Evolutionary conservation across 2,797 vertebrate species (phyloP), one percentile per base, ranked within the genome.

Genomic region (Myotis myotis): DNA sequence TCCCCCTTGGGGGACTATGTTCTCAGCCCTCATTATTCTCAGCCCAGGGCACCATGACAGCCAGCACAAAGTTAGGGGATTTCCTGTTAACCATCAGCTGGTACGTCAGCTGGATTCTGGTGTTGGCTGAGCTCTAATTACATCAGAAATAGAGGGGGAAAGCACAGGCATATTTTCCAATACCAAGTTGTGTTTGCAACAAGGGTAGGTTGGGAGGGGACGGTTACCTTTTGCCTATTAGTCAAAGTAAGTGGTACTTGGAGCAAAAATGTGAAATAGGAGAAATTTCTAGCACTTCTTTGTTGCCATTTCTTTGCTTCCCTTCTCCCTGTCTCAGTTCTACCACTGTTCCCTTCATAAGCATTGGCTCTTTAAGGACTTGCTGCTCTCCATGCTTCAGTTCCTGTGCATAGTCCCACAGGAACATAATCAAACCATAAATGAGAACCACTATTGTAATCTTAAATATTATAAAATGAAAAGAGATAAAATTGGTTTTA

Each of bases 1-100:
- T 28, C 16, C 47, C 85, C 70, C 55, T 66, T 25, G 92, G 85
- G 82, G 88, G 4, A 72, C 30, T 33, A 0, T 33, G 12, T 38
- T 62, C 83, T 87, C 75, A 85, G n/a, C 16, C 28, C 68, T 79
- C 72, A 85, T 88, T 68, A 57, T 20, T 85, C 88, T 81, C 87
- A 78, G 22, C 55, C 44, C 80, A 87, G 76, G 55, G 47, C 28
- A 49, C 62, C 78, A 41, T 3, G 82, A 68, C 71, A 72, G 91
- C 53, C 17, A 53, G 28, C 36, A 85, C 60, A 75, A 74, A 87
- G 33, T 74, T 44, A 1, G 20, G 71, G 55, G 51, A 44, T 81
- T 91, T 92, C 81, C 47, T 1, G 38, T 41, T 47, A 74, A 41
- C 51, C 79, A 47, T 89, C 71, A 94, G 74, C 80, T 80, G n/a